Conservation (phyloP, 2,113 vertebrate species). For the Porphyrio hochstetteri region DNA sequence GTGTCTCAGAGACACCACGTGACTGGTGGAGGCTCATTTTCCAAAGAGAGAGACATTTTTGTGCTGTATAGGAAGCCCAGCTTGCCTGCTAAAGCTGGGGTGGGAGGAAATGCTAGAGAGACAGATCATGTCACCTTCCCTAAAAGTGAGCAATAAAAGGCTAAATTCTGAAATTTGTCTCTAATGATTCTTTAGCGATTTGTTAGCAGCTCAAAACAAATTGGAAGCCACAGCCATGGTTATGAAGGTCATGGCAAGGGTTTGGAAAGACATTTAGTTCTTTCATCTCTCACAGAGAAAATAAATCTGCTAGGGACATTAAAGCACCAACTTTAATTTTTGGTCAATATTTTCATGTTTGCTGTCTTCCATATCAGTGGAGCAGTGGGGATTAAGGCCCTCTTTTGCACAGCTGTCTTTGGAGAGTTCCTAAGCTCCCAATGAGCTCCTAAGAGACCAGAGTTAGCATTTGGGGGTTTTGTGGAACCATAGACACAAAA, state of each 20-base stretch:
- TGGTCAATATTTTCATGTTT: neutral
- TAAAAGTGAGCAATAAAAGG: neutral
- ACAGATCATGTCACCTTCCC: neutral
- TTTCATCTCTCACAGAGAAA: slow-evolving; percentile 29
- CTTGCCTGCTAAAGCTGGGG: neutral
- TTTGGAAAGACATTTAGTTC: slow-evolving; percentile 2
- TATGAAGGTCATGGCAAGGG: neutral
- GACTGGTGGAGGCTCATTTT: neutral
- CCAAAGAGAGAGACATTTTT: neutral
- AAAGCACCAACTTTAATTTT: neutral
- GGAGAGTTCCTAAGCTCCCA: neutral
- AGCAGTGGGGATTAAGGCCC: neutral
- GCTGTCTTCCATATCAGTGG: neutral
- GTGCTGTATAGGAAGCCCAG: neutral
- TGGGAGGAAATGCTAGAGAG: neutral
- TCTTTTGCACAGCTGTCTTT: neutral
- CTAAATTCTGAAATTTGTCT: neutral
- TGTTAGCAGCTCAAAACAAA: neutral
- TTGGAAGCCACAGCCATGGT: neutral
- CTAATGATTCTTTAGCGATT: neutral
- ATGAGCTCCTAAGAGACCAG: neutral
- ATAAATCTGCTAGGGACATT: neutral
- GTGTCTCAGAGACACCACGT: neutral
- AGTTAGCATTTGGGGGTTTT: neutral
- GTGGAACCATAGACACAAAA: neutral